Base-by-base conservation (phyloP, 1,140 invertebrate genomes). In the Ips typographus region DNA sequence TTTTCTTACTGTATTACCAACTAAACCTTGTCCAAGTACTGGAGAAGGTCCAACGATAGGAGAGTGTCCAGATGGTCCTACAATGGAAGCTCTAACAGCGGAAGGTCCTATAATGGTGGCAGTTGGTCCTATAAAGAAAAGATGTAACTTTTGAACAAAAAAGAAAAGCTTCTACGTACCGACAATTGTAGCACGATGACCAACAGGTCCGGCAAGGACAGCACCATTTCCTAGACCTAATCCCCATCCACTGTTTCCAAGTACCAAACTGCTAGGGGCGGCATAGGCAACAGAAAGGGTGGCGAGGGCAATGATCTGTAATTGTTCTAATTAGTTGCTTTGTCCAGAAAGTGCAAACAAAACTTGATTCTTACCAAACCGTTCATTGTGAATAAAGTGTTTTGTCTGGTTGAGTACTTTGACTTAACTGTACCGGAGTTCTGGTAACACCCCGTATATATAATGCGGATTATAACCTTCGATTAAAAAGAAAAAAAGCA, bases 21-120 rank as follows among this genome's bases (percentile, higher is more conserved):
- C 44, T 8, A 49, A 49, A 3, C 2, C 44, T 8, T 8, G 22
- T 49, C 7, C 22, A 49, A 49, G 44, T 49, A 6, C 7, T 49
- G 22, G 22, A 47, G 7, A 49, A 49, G 44, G 7, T 49, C 44
- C 57, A 40, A 52, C 44, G n/a, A 62, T 22, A 37, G 60, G 3
- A 7, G 60, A 43, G 5, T 38, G n/a, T n/a, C 7, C 5, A 8
- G 51, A 56, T 4, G 71, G 71, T 37, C 66, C 66, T 36, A 55
- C 37, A 55, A 55, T 37, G 52, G 52, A 22, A 55, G 6, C 52
- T 36, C 37, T 8, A 2, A 8, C 52, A 22, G 7, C 52, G 36
- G 8, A 22, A 22, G 52, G 52, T 37, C 52, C 52, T 2, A 55
- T 37, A 36, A 55, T 38, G 37, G 52, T 6, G 43, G 67, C 66